Evolutionary conservation across 37 sponge, comb jelly and placozoan genomes (phyloP), one percentile per base, ranked within the genome.

Genomic region (Aphrocallistes beatrix): DNA sequence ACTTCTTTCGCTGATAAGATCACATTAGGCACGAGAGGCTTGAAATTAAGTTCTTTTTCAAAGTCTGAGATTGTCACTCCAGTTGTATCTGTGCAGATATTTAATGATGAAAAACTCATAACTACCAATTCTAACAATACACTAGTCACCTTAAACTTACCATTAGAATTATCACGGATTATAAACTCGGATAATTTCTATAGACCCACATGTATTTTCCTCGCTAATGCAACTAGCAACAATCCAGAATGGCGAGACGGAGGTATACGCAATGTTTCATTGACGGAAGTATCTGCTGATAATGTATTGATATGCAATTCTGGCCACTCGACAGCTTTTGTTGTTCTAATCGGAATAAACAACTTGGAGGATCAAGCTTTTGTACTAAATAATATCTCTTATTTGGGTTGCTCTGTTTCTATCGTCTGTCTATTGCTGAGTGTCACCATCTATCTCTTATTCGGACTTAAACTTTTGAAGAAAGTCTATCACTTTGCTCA

Each of bases 391-490:
- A 38, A 51, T 0, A 1, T 91, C 1, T 89, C 91, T 1, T 91
- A 91, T 81, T 83, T 91, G 51, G 91, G 91, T 34, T 87, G 87
- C 82, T 51, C 86, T 19, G 37, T 91, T 0, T 91, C 91, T 19
- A 86, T 86, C 17, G 39, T 91, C 17, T 91, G 89, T 37, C 87
- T 91, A 28, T 13, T 84, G 40, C 40, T 89, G 6, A 82, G 89
- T 13, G 37, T 91, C n/a, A 36, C 85, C 23, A 87, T 89, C 83
- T 89, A 86, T 39, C 13, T 85, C 0, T 0, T 85, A 16, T 81
- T 90, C 51, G 88, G 91, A 32, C 10, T 19, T 25, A 60, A 13
- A 28, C 75, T 60, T 60, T 28, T 60, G n/a, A 19, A 30, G 3
- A 60, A 60, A 60, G n/a, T 60, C 75, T 60, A 60, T 28, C 75